phyloP scores from a whole-genome alignment of 30 jellyfish, hydroid and myxozoan species.

The Aurelia sp. region DNA sequence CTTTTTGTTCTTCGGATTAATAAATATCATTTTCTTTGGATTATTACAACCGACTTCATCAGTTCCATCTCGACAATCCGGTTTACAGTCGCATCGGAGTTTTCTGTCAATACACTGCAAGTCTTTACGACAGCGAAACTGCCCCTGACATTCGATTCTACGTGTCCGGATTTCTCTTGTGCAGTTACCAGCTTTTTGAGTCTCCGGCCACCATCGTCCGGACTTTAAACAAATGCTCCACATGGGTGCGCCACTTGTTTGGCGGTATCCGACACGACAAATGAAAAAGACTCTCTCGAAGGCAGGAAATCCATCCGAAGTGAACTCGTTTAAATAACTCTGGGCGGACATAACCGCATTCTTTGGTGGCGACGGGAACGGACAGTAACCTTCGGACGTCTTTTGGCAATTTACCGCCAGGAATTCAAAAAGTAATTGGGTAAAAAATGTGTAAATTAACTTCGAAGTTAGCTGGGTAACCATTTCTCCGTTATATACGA shows the following conservation, averaged over 20 bases:
- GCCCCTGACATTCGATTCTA: constrained; percentile 41
- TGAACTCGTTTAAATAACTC: constrained; percentile 37
- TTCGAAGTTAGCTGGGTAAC: too few relatives aligned
- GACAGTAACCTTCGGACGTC: constrained; percentile 39
- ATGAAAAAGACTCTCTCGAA: constrained; percentile 54
- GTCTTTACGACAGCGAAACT: constrained; percentile 58
- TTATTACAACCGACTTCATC: constrained; percentile 67
- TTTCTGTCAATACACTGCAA: constrained; percentile 56
- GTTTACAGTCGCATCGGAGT: constrained; percentile 64
- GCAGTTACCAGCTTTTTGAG: constrained; percentile 61
- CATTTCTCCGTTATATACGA: too few relatives aligned
- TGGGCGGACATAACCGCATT: constrained; percentile 58
- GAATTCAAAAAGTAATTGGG: not conserved
- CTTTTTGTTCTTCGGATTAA: constrained; percentile 9
- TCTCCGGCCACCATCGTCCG: constrained; percentile 73
- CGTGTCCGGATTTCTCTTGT: constrained; percentile 59
- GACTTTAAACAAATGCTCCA: constrained; percentile 64
- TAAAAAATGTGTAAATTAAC: too few relatives aligned
- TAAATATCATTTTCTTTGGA: constrained; percentile 40
- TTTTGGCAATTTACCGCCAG: constrained; percentile 3
- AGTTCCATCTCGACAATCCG: constrained; percentile 72
- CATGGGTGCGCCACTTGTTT: constrained; percentile 49
- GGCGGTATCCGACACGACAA: constrained; percentile 59
- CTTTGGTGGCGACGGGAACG: constrained; percentile 60
- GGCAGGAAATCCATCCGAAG: constrained; percentile 54